Conservation (phyloP, 1,140 invertebrate species). For the Lerema accius region DNA sequence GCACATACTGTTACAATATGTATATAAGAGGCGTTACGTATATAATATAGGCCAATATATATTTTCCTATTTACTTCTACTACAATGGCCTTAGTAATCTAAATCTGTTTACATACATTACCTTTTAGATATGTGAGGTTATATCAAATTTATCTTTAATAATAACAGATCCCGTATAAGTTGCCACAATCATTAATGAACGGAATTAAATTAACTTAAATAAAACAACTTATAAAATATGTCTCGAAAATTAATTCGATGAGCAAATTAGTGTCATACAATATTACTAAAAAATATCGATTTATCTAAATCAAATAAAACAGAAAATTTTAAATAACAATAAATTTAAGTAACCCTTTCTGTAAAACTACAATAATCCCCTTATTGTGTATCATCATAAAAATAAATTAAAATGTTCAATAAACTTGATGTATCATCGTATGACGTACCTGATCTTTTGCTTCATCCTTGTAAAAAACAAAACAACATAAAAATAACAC, state of each 20-base stretch:
- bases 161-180: background rate
- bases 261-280: background rate
- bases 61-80: background rate
- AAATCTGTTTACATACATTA: background rate
- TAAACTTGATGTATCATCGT: no score
- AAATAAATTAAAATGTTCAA: no score
- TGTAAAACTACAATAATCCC: no score
- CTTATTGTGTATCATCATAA: no score
- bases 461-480: no score
- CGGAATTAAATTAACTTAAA: slow-evolving; percentile 1
- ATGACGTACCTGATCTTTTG: no score
- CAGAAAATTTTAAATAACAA: no score
- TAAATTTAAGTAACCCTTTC: no score
- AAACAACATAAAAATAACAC: background rate
- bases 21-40: background rate
- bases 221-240: no score
- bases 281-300: background rate
- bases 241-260: no score
- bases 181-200: background rate
- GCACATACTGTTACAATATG: no score
- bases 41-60: background rate
- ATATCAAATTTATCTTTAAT: background rate
- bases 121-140: slow-evolving; percentile 6
- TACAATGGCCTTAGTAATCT: background rate
- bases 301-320: no score